Conservation (phyloP, 2,888 invertebrate species). For the Hypsopygia costalis region DNA sequence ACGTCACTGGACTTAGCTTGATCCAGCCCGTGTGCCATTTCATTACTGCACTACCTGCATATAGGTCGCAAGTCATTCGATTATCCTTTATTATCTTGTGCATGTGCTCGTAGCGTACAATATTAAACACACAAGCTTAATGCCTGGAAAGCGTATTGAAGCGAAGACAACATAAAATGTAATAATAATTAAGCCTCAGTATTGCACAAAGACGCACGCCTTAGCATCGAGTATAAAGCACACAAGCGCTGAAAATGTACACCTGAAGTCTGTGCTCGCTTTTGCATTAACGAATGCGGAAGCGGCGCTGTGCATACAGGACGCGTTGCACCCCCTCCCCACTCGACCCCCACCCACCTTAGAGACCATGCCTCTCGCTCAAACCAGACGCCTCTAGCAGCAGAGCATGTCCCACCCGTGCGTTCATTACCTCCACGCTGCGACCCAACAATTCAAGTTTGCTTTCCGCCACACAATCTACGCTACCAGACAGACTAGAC, state of each 20-base stretch:
- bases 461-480: conserved; percentile 78
- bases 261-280: conserved; percentile 78
- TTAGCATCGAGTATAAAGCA: conserved; percentile 72
- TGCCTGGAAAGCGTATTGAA: conserved; percentile 37
- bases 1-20: conserved; percentile 5
- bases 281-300: conserved; percentile 81
- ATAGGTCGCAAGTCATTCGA: not conserved
- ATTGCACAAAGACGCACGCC: conserved; percentile 73
- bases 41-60: not conserved
- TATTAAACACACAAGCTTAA: conserved; percentile 18
- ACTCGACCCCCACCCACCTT: conserved; percentile 30
- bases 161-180: conserved; percentile 62
- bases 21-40: not conserved
- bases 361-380: conserved; percentile 54
- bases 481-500: conserved; percentile 70
- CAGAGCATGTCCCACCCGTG: conserved; percentile 70
- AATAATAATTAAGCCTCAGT: conserved; percentile 71
- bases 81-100: not conserved
- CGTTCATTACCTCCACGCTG: conserved; percentile 77
- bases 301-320: conserved; percentile 78
- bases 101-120: not conserved
- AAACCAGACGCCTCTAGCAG: conserved; percentile 70
- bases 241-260: conserved; percentile 78
- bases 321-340: conserved; percentile 59
- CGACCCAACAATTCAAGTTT: conserved; percentile 79